phyloP scores from a whole-genome alignment of 1,140 invertebrate genomes.

The Apis dorsata region DNA sequence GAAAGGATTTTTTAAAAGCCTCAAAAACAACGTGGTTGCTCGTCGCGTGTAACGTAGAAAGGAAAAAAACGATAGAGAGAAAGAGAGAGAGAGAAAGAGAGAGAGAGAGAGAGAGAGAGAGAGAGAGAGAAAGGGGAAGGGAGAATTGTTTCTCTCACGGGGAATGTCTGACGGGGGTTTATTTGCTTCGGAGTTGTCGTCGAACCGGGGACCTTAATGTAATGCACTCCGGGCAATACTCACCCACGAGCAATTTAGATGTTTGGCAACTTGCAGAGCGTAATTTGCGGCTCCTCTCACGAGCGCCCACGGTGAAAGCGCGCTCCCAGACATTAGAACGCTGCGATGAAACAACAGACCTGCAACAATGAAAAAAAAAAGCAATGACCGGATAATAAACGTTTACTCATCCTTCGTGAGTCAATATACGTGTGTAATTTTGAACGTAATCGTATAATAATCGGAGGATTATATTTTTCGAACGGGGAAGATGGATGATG shows the following conservation, averaged over 20 bases:
- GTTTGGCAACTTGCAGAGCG: constrained; percentile 90
- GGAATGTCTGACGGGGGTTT: constrained; percentile 19
- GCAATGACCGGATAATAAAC: not conserved
- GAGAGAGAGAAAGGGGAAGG: not conserved
- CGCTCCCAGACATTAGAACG: constrained; percentile 96
- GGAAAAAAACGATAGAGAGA: not conserved
- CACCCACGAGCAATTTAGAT: constrained; percentile 91
- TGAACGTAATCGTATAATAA: no score
- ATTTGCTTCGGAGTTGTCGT: constrained; percentile 32
- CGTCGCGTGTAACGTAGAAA: not conserved
- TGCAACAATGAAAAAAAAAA: constrained; percentile 77
- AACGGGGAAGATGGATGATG: no score
- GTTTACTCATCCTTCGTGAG: not conserved
- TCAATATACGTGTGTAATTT: no score
- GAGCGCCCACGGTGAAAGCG: constrained; percentile 95
- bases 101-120: not conserved
- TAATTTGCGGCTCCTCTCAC: constrained; percentile 93
- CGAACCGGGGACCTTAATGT: constrained; percentile 36
- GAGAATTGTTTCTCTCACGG: constrained; percentile 1
- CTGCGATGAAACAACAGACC: constrained; percentile 95
- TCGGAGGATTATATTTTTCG: no score
- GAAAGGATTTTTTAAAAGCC: not conserved
- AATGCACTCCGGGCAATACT: constrained; percentile 57
- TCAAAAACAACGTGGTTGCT: not conserved
- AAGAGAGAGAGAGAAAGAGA: no score